phyloP scores from a whole-genome alignment of 2,113 vertebrate genomes.

The Arvicanthis niloticus region DNA sequence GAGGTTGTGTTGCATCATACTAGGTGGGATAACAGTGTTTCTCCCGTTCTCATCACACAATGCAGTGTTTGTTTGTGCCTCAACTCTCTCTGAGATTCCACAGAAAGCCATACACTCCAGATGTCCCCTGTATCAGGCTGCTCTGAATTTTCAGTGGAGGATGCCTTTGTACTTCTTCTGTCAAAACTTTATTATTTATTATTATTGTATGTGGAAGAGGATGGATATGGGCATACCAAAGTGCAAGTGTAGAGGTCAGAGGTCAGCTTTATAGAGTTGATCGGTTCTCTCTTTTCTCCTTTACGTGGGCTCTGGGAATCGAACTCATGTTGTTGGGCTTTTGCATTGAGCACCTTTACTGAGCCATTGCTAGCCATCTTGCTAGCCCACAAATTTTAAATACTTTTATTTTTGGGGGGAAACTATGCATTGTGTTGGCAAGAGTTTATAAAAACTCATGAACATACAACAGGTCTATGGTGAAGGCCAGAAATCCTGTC shows the following conservation, averaged over 20 bases:
- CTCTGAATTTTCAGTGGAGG: not conserved
- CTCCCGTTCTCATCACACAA: not conserved
- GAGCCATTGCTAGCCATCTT: not conserved
- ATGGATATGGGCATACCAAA: too few relatives aligned
- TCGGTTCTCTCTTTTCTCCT: not conserved
- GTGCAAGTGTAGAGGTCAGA: not conserved
- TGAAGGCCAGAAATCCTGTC: not conserved
- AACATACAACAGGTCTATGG: not conserved
- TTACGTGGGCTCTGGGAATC: not conserved
- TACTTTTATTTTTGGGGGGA: slow-evolving; percentile 53
- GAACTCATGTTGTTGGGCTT: not conserved
- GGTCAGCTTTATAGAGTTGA: too few relatives aligned
- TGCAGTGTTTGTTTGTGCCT: fast-evolving
- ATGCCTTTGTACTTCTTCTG: not conserved
- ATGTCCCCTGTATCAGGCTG: not conserved
- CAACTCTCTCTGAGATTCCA: not conserved
- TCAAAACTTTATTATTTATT: not conserved
- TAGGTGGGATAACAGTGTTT: not conserved
- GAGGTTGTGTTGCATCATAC: not conserved
- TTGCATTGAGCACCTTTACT: not conserved
- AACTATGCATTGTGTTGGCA: not conserved
- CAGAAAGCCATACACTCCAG: not conserved
- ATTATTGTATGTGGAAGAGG: not conserved
- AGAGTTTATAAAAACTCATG: not conserved
- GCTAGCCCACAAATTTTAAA: slow-evolving; percentile 37